Evolutionary conservation across 35 echinoderm and acorn worm genomes (phyloP).

Genomic region (Holothuria glaberrima): DNA sequence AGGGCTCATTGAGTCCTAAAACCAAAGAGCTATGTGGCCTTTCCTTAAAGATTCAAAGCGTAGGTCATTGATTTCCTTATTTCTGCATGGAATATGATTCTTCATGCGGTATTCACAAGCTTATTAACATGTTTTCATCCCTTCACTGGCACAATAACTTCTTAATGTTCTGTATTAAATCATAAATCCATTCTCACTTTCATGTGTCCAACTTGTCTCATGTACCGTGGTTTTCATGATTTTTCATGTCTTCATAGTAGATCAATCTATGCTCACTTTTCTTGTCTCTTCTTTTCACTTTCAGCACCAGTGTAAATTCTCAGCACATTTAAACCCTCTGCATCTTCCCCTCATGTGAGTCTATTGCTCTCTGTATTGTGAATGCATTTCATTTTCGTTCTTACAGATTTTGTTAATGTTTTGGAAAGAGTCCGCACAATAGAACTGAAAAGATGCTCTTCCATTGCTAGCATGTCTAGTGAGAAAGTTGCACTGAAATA

Average conservation of each 20-base stretch:
- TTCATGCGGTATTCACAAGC: no score
- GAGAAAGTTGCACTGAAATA: constrained; percentile 58
- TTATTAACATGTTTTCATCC: no score
- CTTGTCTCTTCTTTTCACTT: constrained; percentile 3
- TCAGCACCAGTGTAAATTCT: constrained; percentile 8
- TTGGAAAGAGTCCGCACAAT: constrained; percentile 63
- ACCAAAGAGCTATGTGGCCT: no score
- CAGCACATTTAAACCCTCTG: constrained; percentile 1
- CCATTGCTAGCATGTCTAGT: constrained; percentile 87
- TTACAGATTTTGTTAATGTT: constrained; percentile 60
- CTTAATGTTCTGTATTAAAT: no score
- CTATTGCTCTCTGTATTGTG: neutral
- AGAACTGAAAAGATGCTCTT: constrained; percentile 70
- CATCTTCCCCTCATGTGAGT: constrained; percentile 4
- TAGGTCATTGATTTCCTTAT: no score
- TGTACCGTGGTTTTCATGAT: neutral
- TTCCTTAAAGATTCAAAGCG: no score
- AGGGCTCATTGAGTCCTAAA: no score
- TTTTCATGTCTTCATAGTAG: constrained; percentile 9
- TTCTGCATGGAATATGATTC: no score
- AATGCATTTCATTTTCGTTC: constrained; percentile 1
- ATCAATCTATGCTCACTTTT: neutral
- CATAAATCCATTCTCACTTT: no score
- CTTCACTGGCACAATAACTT: no score
- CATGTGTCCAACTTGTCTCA: no score